Base-by-base conservation (phyloP, 2,113 vertebrate species). In the Dipodomys spectabilis region DNA sequence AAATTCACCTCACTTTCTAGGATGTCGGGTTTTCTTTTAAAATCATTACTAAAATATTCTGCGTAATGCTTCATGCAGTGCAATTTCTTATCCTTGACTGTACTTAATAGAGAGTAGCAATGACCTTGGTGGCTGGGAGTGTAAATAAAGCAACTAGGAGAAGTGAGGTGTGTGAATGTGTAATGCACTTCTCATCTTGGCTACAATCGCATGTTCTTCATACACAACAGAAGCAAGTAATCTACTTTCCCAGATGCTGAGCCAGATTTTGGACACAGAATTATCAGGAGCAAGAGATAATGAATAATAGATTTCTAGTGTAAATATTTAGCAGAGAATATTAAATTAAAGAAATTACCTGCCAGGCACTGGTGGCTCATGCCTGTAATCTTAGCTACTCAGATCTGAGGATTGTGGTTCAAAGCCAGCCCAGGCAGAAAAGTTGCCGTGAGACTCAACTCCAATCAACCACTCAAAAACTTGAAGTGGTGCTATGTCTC, bases 31-130 rank as follows among this genome's bases (percentile, higher is more conserved):
- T n/a, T 80, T 60, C 53, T 86, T 86, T 69, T 79, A 1, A 35
- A 67, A 49, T 87, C 22, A 88, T 85, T 77, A 15, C 69, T 57
- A 44, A 77, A 65, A 69, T 69, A 27, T 22, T 87, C 27, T 87
- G 39, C 39, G 6, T 39, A 6, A 39, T 39, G 67, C 91, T 49
- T 83, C 20, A 65, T 22, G 53, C 2, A 65, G 23, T 84, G 15
- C 8, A 71, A 35, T 12, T 9, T 65, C 13, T 15, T 75, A 39
- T 3, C 7, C 3, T 84, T 2, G 22, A 2, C 22, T 85, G 9
- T 15, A 72, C 27, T 78, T 22, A 32, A 25, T 20, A 57, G 3
- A 16, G 4, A 64, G 65, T 8, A 1, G 2, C 25, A 65, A 2
- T 45, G 16, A 2, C 28, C 13, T 32, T 25, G 45, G 6, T 18